phyloP scores from a whole-genome alignment of 1,140 invertebrate genomes.

The Drosophila grimshawi region DNA sequence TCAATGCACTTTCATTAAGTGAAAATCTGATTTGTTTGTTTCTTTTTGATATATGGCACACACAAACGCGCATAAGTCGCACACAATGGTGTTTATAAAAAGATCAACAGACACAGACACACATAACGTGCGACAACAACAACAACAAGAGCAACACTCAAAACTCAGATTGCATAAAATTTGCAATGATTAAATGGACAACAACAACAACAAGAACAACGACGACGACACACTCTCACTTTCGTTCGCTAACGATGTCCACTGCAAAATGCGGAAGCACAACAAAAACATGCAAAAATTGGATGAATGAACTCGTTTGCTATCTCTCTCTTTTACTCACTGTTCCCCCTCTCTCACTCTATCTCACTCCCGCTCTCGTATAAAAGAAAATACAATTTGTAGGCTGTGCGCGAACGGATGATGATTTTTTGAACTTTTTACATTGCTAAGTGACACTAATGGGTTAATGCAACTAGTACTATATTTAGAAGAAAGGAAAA shows the following conservation, averaged over 20 bases:
- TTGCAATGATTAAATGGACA: conserved; percentile 79
- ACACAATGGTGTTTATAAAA: conserved; percentile 61
- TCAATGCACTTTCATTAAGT: conserved; percentile 75
- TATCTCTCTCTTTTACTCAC: background rate
- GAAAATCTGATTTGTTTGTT: conserved; percentile 26
- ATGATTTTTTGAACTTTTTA: conserved; percentile 10
- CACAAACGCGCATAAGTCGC: conserved; percentile 9
- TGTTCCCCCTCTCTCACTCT: background rate
- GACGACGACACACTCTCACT: conserved; percentile 56
- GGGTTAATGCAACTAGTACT: conserved; percentile 54
- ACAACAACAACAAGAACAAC: conserved; percentile 27
- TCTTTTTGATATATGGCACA: conserved; percentile 67
- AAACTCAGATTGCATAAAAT: conserved; percentile 78
- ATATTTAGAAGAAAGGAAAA: conserved; percentile 56
- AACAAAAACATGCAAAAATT: conserved; percentile 35
- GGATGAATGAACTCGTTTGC: conserved; percentile 74
- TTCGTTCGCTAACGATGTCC: conserved; percentile 54
- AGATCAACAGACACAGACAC: conserved; percentile 51
- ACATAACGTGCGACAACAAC: background rate
- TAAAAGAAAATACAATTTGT: conserved; percentile 11
- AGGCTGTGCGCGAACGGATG: conserved; percentile 14
- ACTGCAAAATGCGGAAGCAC: conserved; percentile 65
- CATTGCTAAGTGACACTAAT: conserved; percentile 66
- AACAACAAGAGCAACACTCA: conserved; percentile 24
- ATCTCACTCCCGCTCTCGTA: background rate